phyloP scores from a whole-genome alignment of 1,140 invertebrate genomes.

The Macrosteles quadrilineatus region DNA sequence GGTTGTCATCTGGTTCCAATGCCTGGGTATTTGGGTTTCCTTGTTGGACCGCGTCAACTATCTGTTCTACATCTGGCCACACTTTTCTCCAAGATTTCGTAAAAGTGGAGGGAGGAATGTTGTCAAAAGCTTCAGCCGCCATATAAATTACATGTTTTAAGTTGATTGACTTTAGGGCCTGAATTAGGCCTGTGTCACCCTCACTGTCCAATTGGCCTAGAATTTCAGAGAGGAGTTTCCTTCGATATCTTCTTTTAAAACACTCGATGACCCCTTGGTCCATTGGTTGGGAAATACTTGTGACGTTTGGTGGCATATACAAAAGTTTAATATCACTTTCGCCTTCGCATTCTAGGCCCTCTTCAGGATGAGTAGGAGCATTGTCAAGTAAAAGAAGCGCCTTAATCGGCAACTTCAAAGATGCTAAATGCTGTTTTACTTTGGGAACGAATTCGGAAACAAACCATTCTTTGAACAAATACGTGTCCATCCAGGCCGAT shows the following conservation, averaged over 20 bases:
- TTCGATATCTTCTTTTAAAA: neutral
- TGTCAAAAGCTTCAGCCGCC: neutral
- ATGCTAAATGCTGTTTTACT: constrained; percentile 27
- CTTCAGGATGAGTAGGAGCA: neutral
- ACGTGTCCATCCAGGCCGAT: constrained; percentile 29
- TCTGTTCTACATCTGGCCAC: neutral
- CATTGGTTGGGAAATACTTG: constrained; percentile 15
- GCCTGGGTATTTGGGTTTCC: no score
- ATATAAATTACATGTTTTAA: neutral
- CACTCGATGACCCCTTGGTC: constrained; percentile 5
- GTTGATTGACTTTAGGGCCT: neutral
- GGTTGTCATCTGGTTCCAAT: no score
- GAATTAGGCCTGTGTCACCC: neutral
- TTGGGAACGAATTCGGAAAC: constrained; percentile 30
- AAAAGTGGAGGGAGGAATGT: neutral
- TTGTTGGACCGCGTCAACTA: neutral
- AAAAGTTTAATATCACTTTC: neutral
- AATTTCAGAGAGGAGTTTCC: constrained; percentile 10
- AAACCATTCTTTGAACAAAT: constrained; percentile 31
- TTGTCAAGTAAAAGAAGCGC: constrained; percentile 5
- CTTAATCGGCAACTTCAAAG: neutral
- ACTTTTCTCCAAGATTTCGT: neutral
- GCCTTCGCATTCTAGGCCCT: constrained; percentile 13
- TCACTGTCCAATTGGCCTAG: neutral
- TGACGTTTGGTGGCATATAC: constrained; percentile 9